Base-by-base conservation (phyloP, 2,888 invertebrate genomes). In the Cantharis lateralis region DNA sequence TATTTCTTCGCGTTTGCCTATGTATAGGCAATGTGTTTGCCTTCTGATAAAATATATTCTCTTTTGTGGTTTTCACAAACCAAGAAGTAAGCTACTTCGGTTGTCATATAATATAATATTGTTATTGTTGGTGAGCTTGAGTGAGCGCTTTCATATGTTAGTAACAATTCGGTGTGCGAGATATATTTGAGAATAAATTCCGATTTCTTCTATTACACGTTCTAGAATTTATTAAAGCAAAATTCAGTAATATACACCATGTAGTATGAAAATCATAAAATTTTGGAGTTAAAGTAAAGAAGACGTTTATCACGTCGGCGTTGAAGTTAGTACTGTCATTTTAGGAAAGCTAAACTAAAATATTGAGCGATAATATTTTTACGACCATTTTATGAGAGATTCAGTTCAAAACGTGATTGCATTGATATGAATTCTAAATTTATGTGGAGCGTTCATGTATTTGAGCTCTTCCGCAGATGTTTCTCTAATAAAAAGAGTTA, bases 291-390 rank as follows among this genome's bases (percentile, higher is more conserved):
- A 75, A 64, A 20, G 76, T 77, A 71, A 78, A 80, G 77, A 79
- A 79, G 80, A 80, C 78, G 80, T 82, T 81, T 80, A 82, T 81
- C 81, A 82, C 78, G 79, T 81, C 78, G 76, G 68, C 15, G 75
- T 63, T 71, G 73, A 74, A 72, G 72, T 75, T 78, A 72, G 70
- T 72, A 75, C 75, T 71, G 75, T 72, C 75, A 75, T 78, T 78
- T 78, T 78, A 78, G 72, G 72, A 72, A 74, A 74, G 72, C 77
- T 68, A 80, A 78, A 78, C 76, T 76, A 77, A 77, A 82, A 81
- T 81, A 82, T 82, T 77, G 80, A 78, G 80, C 80, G 82, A 83
- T 83, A 82, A 83, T 84, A 83, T 82, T 83, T 82, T 82, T 82
- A 83, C 82, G 79, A 80, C 80, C 73, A 79, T 82, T 83, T 83